Percentiles rank a stretch among this genome's conserved stretches.
phyloP scores from a whole-genome alignment of 2,113 vertebrate genomes.

The Nothocercus julius region DNA sequence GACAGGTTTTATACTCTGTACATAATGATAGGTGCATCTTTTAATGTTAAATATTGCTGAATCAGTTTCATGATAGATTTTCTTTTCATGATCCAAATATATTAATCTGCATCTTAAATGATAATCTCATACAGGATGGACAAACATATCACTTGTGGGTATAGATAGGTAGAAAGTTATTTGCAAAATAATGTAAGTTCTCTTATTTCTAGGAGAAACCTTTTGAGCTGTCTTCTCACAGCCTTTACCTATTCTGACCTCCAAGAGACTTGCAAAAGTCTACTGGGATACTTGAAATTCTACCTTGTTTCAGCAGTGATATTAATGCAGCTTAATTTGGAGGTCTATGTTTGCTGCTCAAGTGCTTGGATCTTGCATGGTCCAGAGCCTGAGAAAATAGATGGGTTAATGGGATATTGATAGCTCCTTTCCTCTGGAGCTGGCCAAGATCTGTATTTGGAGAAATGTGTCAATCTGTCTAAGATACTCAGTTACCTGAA shows the following conservation, averaged over 20 bases:
- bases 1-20: not conserved
- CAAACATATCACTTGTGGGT: not conserved
- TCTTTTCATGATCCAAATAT: no score
- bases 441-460: not conserved
- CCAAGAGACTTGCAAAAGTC: not conserved
- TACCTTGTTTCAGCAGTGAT: not conserved
- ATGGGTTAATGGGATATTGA: not conserved
- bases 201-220: not conserved
- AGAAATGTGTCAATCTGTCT: not conserved
- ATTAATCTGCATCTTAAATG: no score
- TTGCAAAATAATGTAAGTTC: not conserved
- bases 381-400: not conserved
- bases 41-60: constrained; percentile 45
- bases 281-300: not conserved
- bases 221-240: not conserved
- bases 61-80: not conserved
- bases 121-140: not conserved
- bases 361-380: not conserved
- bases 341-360: not conserved
- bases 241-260: not conserved
- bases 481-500: not conserved
- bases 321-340: not conserved
- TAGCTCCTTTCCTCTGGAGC: not conserved
- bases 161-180: not conserved
- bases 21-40: not conserved